Conservation (phyloP, 2,797 vertebrate genomes). For the Pogoniulus pusillus region DNA sequence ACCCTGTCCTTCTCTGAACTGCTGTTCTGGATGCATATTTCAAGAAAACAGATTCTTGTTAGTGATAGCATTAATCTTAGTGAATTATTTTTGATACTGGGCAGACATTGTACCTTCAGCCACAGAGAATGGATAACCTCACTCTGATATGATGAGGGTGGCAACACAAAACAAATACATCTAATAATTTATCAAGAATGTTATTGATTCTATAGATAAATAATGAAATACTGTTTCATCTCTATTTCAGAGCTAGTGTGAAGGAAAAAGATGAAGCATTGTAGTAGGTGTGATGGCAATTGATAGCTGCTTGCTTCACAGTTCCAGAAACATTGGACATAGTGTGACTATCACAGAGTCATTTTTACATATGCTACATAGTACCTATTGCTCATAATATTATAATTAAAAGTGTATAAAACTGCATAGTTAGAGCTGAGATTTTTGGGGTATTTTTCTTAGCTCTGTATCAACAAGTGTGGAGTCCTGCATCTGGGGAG, state of each 20-base stretch:
- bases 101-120: background rate
- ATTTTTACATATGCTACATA: background rate
- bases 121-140: slow-evolving; percentile 16
- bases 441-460: background rate
- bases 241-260: background rate
- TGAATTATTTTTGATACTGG: background rate
- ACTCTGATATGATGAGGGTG: background rate
- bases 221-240: background rate
- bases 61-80: slow-evolving; percentile 8
- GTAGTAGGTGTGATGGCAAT: background rate
- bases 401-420: background rate
- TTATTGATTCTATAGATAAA: slow-evolving; percentile 7
- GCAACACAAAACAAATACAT: background rate
- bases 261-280: background rate
- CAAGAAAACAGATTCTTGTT: slow-evolving; percentile 22
- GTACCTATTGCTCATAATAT: background rate
- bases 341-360: background rate
- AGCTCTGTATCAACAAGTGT: background rate
- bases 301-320: background rate
- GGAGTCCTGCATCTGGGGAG: too few relatives aligned
- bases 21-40: background rate
- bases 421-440: background rate
- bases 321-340: background rate
- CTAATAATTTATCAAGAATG: background rate
- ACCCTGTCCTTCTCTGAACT: background rate